phyloP scores from a whole-genome alignment of 30 jellyfish, hydroid and myxozoan genomes.

The Aurelia sp. region DNA sequence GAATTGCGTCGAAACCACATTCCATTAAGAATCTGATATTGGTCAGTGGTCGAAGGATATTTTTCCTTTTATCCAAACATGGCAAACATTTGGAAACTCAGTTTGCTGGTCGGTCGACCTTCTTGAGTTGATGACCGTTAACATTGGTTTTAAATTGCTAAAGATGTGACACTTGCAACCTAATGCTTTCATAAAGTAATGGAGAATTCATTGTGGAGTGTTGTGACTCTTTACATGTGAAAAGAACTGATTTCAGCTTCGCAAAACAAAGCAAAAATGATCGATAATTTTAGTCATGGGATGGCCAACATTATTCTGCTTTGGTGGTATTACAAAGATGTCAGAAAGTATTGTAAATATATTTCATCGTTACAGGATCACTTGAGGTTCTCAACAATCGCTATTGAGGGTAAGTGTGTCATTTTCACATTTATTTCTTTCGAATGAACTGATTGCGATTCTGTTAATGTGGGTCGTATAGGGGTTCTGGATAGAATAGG shows the following conservation, averaged over 20 bases:
- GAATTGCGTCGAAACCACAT: conserved; percentile 29
- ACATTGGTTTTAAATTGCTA: background rate
- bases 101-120: too few species aligned
- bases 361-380: conserved; percentile 86
- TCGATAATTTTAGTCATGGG: conserved; percentile 41
- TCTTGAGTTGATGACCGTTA: too few species aligned
- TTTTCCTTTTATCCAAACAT: background rate
- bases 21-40: conserved; percentile 17
- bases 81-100: too few species aligned
- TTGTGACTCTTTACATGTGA: too few species aligned
- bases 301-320: conserved; percentile 52
- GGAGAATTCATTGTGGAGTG: too few species aligned
- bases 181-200: background rate
- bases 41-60: background rate
- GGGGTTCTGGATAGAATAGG: too few species aligned
- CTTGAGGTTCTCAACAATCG: conserved; percentile 82
- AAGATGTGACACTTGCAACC: background rate
- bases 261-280: conserved; percentile 6
- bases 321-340: conserved; percentile 77
- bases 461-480: too few species aligned
- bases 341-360: conserved; percentile 46
- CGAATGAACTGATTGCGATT: too few species aligned
- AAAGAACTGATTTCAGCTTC: too few species aligned
- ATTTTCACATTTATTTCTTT: too few species aligned
- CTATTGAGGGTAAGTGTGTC: conserved; percentile 69